Conservation (phyloP, 2,113 vertebrate species). For the Egretta garzetta region DNA sequence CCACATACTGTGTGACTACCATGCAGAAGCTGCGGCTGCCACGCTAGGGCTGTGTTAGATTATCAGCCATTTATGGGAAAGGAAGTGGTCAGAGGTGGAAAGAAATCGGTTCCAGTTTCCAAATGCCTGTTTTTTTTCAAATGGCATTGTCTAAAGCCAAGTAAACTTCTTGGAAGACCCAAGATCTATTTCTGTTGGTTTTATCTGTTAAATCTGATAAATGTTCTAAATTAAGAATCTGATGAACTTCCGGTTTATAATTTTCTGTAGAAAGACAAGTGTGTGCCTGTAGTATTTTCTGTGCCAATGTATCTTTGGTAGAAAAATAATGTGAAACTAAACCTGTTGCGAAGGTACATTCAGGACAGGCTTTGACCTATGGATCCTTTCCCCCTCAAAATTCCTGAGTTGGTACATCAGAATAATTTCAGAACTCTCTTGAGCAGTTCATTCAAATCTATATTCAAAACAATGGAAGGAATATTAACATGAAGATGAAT, state of each 20-base stretch:
- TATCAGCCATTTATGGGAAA: neutral
- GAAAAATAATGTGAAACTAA: neutral
- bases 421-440: neutral
- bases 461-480: neutral
- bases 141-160: neutral
- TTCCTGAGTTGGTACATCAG: neutral
- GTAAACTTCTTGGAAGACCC: neutral
- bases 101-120: neutral
- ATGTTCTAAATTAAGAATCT: neutral
- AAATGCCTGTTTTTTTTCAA: neutral
- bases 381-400: neutral
- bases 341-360: neutral
- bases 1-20: neutral
- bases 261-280: neutral
- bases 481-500: neutral
- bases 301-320: neutral
- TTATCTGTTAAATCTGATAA: neutral
- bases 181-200: neutral
- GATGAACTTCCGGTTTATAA: neutral
- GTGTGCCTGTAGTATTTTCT: neutral
- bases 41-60: neutral
- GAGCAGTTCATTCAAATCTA: neutral
- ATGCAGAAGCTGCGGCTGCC: fast-evolving
- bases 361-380: neutral
- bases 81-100: neutral